phyloP scores from a whole-genome alignment of 2,797 vertebrate genomes.

The Philypnodon macrostomus region DNA sequence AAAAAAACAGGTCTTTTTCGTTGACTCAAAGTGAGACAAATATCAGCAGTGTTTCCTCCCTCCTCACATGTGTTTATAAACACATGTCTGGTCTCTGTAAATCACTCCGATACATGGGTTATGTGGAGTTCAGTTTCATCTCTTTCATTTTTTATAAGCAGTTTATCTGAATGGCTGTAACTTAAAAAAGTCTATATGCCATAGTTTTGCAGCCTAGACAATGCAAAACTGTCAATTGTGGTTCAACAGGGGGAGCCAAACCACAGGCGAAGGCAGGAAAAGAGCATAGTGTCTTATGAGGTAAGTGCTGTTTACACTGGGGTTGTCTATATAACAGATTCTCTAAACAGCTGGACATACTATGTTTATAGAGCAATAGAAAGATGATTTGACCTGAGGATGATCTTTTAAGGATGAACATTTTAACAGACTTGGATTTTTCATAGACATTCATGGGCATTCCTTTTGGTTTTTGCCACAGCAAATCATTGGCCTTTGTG shows the following conservation, averaged over 20 bases:
- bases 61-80: constrained; percentile 10
- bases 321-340: background rate
- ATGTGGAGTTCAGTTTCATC: constrained; percentile 12
- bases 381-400: too few species aligned
- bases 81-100: constrained; percentile 17
- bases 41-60: constrained; percentile 18
- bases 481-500: too few species aligned
- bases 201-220: background rate
- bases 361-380: background rate
- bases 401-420: too few species aligned
- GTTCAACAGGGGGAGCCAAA: constrained; percentile 44
- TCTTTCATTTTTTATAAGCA: background rate
- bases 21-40: constrained; percentile 33
- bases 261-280: constrained; percentile 18
- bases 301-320: constrained; percentile 4
- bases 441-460: too few species aligned
- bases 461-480: too few species aligned
- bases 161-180: background rate
- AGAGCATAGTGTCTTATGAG: background rate
- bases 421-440: too few species aligned
- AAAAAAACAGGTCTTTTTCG: constrained; percentile 33
- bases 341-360: background rate
- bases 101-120: constrained; percentile 15
- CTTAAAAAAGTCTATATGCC: background rate
- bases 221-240: constrained; percentile 22